Evolutionary conservation across 1,140 invertebrate species (phyloP), one percentile per base, ranked within the genome.

Genomic region (Eulimnadia texana): DNA sequence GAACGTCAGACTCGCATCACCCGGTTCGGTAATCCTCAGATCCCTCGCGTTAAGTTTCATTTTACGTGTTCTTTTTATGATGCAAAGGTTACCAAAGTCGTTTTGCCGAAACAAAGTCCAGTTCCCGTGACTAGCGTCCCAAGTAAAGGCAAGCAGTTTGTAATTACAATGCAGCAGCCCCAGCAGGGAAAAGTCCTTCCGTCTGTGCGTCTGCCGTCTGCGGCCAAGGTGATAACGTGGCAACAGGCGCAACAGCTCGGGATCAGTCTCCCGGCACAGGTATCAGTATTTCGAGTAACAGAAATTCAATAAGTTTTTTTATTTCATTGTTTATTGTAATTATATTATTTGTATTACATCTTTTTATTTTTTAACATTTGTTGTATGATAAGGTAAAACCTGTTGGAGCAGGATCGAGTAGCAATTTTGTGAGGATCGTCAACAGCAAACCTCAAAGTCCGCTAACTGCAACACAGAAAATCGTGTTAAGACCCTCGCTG

Each of bases 241-340:
- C 79, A 80, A 61, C 82, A 84, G 70, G 81, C 81, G 13, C 80
- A 82, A 67, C 80, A 83, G 71, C 80, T 83, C 77, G 81, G 82
- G 33, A 69, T 83, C 55, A 63, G 83, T 16, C 71, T 78, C 22
- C 68, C 75, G 28, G n/a, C n/a, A n/a, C n/a, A n/a, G n/a, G n/a
- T n/a, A n/a, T n/a, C n/a, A n/a, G n/a, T n/a, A n/a, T n/a, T n/a
- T n/a, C n/a, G n/a, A n/a, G n/a, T 72, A 74, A 23, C 79, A 77
- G 72, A 72, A 76, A 51, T 20, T 16, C 52, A 51, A 47, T 11
- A 11, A n/a, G 11, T n/a, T 47, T 11, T 24, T 0, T 50, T 22
- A 10, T 13, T 42, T 23, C 29, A 23, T 11, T 16, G 13, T 13
- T 19, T 23, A 58, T 23, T 42, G 13, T 23, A 24, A 11, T n/a